Evolutionary conservation across 2,113 vertebrate genomes (phyloP).

Genomic region (Redunca redunca): DNA sequence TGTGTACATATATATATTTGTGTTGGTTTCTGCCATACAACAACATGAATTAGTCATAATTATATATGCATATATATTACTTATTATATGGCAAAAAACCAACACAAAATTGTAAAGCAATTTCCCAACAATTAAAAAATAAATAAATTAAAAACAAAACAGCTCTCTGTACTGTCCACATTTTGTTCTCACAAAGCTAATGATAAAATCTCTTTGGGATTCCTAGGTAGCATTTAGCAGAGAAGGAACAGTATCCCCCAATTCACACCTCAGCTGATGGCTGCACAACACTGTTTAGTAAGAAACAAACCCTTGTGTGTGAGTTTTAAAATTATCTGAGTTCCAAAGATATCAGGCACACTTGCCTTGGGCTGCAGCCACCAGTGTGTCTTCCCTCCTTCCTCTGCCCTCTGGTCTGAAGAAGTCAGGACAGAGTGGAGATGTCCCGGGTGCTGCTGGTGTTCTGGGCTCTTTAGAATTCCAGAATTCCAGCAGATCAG

Average conservation of each 20-base stretch:
- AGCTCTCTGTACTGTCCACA: neutral
- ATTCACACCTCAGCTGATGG: neutral
- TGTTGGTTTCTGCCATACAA: neutral
- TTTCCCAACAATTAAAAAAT: neutral
- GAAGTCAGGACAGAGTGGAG: neutral
- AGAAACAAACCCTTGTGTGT: neutral
- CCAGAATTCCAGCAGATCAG: neutral
- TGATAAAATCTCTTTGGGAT: conserved; percentile 1
- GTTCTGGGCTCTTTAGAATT: neutral
- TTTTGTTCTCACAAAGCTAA: conserved; percentile 30
- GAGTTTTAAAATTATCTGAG: conserved; percentile 16
- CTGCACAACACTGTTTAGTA: neutral
- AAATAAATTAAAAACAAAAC: neutral
- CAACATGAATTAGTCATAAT: neutral
- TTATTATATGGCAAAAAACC: neutral
- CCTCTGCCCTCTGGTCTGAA: neutral
- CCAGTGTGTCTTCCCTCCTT: neutral
- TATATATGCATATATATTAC: neutral
- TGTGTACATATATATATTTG: no score
- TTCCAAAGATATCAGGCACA: neutral
- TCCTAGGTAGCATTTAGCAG: neutral
- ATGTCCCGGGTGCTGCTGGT: neutral
- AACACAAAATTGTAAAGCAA: neutral
- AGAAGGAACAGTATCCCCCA: neutral
- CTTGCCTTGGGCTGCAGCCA: neutral